Base-by-base conservation (phyloP, 2,113 vertebrate genomes). In the Tetrax tetrax region DNA sequence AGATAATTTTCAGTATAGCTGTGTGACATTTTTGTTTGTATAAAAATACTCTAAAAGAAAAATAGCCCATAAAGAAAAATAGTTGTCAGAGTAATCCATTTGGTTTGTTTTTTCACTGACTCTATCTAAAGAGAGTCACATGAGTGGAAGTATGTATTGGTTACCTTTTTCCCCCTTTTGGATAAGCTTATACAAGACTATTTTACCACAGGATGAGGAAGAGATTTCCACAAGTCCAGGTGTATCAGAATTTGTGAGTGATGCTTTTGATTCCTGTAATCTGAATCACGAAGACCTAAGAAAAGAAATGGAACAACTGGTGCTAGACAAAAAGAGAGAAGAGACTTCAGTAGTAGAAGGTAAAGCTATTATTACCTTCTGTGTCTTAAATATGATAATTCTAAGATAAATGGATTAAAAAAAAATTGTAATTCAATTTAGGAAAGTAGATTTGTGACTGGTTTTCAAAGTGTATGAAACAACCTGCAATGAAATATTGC, bases 221-320 rank as follows among this genome's bases (percentile, higher is more conserved):
- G 99, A 99, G 90, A 99, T 99, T 91, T 99, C 99, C 25, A 99
- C 99, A 27, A 99, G 99, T 94, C 99, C 99, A 3, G 98, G 99
- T 18, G 99, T 99, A 54, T 99, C 99, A 4, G 99, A 99, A 96
- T 99, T 99, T 96, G 99, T 99, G 88, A 99, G 99, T 48, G 99
- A 99, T 22, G 99, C 99, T 48, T 99, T 99, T 10, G 99, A 99
- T 95, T 95, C 98, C 3, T 98, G 98, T 51, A 98, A 97, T 96
- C 97, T 99, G 76, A 98, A 99, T 97, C 98, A 99, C 83, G 99
- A 99, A 90, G 99, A 99, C 90, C 97, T 99, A 94, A 98, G 98
- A 95, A 99, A 99, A 92, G 99, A 99, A 97, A 99, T 99, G 99
- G 98, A 99, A 96, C 99, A 99, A 89, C 98, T 99, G 89, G 99